Percentiles rank a stretch among this genome's conserved stretches.
Evolutionary conservation across 2,797 vertebrate species (phyloP).

Genomic region (Acipenser transmontanus): DNA sequence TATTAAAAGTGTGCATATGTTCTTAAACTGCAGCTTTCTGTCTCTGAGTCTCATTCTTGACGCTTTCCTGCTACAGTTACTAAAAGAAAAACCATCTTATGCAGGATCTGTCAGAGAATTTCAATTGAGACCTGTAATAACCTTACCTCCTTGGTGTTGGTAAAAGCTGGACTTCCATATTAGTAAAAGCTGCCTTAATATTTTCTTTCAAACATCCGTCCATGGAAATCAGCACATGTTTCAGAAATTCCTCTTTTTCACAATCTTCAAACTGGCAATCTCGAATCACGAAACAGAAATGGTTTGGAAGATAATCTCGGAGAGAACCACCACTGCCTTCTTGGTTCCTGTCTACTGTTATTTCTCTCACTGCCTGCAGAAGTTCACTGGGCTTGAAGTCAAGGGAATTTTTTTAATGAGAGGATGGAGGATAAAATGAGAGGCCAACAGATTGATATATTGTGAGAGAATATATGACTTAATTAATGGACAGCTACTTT

Average conservation of each 20-base stretch:
- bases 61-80: too few species aligned
- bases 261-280: neutral
- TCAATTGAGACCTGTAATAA: too few species aligned
- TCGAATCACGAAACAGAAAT: neutral
- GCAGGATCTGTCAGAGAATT: too few species aligned
- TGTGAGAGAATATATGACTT: neutral
- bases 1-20: too few species aligned
- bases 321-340: neutral
- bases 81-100: too few species aligned
- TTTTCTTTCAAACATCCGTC: neutral
- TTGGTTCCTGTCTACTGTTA: neutral
- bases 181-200: neutral
- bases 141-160: neutral
- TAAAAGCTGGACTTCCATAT: neutral
- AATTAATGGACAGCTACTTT: neutral
- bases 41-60: too few species aligned
- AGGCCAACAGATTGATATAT: neutral
- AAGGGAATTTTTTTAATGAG: neutral
- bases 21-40: too few species aligned
- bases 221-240: neutral
- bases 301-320: neutral
- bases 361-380: neutral
- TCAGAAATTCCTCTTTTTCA: neutral
- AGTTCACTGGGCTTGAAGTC: neutral
- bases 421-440: neutral